Base-by-base conservation (phyloP, 37 sponge, comb jelly and placozoan species). In the Cliona cf. orientalis region DNA sequence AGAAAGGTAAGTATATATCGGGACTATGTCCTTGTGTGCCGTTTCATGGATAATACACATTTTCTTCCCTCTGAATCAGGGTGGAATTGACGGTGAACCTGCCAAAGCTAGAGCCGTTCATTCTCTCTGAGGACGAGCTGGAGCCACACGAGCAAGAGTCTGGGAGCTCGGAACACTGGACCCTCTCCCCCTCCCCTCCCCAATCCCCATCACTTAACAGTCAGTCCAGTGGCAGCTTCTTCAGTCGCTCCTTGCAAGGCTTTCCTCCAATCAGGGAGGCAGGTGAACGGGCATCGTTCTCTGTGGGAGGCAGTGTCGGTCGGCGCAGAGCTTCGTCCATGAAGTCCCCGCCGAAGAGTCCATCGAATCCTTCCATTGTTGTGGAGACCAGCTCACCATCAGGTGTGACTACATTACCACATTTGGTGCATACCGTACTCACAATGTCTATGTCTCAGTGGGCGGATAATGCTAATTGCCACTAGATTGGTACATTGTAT, bases 61-160 rank as follows among this genome's bases (percentile, higher is more conserved):
- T 12, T 3, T 21, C n/a, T 70, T 70, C n/a, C 71, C 4, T 42
- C 3, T 29, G 17, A 23, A 59, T 17, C 67, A 92, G 92, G 57
- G 85, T 84, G 68, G 80, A 86, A 43, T 58, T 87, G 71, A 79
- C 88, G 4, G 84, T 84, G 36, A 80, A 79, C n/a, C 80, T 92
- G 3, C 92, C 92, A 19, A 92, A 72, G 41, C 71, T 92, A 26
- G 84, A 92, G 55, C 92, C 84, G 0, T 87, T 74, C 66, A 49
- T 58, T 37, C 14, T 43, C 2, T 26, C 59, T 21, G 65, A 26
- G 5, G 79, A 78, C 0, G 79, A 71, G 7, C 62, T 25, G 32
- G 76, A 75, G 4, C n/a, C n/a, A n/a, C n/a, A n/a, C n/a, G 57
- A 84, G 28, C 63, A 74, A 17, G 53, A 49, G 23, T 46, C 57